A percentile compares a stretch with the other conserved stretches of the same genome.
These are phyloP conservation scores for Syrmaticus mikado DNA, from an alignment of 2,113 vertebrate genomes.

Conservation along the genomic window DNA sequence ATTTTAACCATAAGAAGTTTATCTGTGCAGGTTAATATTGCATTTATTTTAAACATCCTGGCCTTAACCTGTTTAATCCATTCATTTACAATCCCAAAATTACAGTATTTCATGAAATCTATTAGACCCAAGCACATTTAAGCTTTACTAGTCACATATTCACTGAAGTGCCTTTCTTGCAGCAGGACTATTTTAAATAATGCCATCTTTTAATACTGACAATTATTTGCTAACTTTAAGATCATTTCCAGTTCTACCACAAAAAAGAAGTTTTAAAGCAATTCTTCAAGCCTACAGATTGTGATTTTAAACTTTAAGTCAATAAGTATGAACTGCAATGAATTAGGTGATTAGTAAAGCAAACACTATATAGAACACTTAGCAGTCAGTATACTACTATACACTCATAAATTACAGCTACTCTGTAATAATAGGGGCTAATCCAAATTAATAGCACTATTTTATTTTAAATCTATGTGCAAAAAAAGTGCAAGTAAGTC, in stretches of 20 bases:
- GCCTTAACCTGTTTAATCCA: slow-evolving; percentile 82
- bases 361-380: slow-evolving; percentile 84
- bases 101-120: slow-evolving; percentile 82
- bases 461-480: slow-evolving; percentile 84
- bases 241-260: slow-evolving; percentile 83
- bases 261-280: slow-evolving; percentile 84
- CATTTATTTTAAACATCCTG: slow-evolving; percentile 82
- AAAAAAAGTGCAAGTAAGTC: slow-evolving; percentile 89
- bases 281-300: slow-evolving; percentile 83
- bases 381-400: slow-evolving; percentile 89
- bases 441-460: slow-evolving; percentile 84
- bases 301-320: slow-evolving; percentile 82
- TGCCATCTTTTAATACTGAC: slow-evolving; percentile 86
- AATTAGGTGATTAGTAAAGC: slow-evolving; percentile 96
- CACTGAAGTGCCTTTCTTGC: slow-evolving; percentile 85
- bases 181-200: slow-evolving; percentile 83
- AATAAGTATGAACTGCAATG: slow-evolving; percentile 86
- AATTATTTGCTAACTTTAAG: slow-evolving; percentile 82
- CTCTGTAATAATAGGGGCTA: slow-evolving; percentile 77
- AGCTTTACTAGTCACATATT: slow-evolving; percentile 93
- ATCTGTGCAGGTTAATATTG: slow-evolving; percentile 85
- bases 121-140: slow-evolving; percentile 78
- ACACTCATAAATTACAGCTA: slow-evolving; percentile 83
- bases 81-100: slow-evolving; percentile 79
- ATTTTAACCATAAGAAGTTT: slow-evolving; percentile 77